These are phyloP conservation scores for Cabera pusaria DNA, from an alignment of 2,888 invertebrate genomes.

Conservation along the genomic window DNA sequence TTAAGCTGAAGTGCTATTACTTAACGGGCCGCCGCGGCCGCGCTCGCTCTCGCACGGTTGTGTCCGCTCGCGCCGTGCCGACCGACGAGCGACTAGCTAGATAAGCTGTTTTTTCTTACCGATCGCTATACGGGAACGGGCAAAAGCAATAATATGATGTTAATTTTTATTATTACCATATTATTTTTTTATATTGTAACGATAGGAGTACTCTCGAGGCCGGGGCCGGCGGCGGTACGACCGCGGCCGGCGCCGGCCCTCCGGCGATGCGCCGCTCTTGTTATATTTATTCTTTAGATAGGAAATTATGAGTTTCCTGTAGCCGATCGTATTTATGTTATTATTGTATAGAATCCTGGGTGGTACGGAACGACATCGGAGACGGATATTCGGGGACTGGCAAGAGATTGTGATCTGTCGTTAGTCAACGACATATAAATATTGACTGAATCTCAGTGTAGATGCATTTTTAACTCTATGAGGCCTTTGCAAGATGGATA, in stretches of 20 bases:
- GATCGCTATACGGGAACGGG: conserved; percentile 84
- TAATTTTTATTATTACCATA: conserved; percentile 83
- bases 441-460: conserved; percentile 84
- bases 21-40: conserved; percentile 58
- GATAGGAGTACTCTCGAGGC: conserved; percentile 73
- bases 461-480: conserved; percentile 84
- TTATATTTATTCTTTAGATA: conserved; percentile 82
- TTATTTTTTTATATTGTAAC: conserved; percentile 82
- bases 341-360: conserved; percentile 65
- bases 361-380: conserved; percentile 77
- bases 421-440: conserved; percentile 83
- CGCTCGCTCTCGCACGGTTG: conserved; percentile 80
- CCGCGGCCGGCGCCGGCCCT: conserved; percentile 80
- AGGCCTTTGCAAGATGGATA: conserved; percentile 84
- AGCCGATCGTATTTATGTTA: conserved; percentile 82
- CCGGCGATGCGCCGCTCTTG: conserved; percentile 65
- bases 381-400: conserved; percentile 75
- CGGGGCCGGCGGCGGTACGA: conserved; percentile 82
- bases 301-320: conserved; percentile 82
- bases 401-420: conserved; percentile 83
- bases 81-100: conserved; percentile 75
- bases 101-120: conserved; percentile 82
- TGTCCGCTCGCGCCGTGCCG: conserved; percentile 67
- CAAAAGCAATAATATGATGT: conserved; percentile 84
- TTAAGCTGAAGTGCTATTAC: conserved; percentile 81